Evolutionary conservation across 2,113 vertebrate species (phyloP), one percentile per base, ranked within the genome.

Genomic region (Apeltes quadracus): DNA sequence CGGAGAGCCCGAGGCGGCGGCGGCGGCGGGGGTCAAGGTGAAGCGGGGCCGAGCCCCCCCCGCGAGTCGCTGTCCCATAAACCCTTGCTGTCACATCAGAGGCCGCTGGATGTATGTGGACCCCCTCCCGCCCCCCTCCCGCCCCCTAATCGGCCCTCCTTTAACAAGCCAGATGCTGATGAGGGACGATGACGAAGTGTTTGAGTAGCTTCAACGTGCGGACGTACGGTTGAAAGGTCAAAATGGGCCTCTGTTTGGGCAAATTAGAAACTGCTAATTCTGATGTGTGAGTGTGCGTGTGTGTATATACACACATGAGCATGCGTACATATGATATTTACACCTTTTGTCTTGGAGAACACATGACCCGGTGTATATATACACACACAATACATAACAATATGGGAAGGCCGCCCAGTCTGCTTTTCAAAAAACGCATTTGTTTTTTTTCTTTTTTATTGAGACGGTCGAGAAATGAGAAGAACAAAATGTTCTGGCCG

Each of bases 31-130:
- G 91, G 85, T 90, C 85, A 90, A 90, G 88, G 90, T 85, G 87
- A 87, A 55, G 72, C 58, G 0, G 78, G 78, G 2, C 13, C 32
- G 69, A 32, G 76, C 5, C 83, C 65, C 54, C 18, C 83, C 65
- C 54, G 15, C 32, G 27, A 7, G 9, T n/a, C 2, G 61, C 70
- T 58, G n/a, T 76, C 79, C 71, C 85, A 90, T 88, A 90, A 92
- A 92, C 84, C 54, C 83, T 86, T 11, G 76, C 89, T 91, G 90
- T 88, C 90, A 90, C 69, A 67, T 82, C 82, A 75, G 80, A 88
- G 88, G 88, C 83, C 69, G 51, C 43, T 75, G 85, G 89, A 89
- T 88, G 84, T 87, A 83, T 85, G 76, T 79, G 83, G 79, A 81
- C 76, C 62, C 76, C 86, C n/a, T n/a, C n/a, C n/a, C n/a, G n/a